phyloP scores from a whole-genome alignment of 2,888 invertebrate genomes.

The Gasteruption jaculator region DNA sequence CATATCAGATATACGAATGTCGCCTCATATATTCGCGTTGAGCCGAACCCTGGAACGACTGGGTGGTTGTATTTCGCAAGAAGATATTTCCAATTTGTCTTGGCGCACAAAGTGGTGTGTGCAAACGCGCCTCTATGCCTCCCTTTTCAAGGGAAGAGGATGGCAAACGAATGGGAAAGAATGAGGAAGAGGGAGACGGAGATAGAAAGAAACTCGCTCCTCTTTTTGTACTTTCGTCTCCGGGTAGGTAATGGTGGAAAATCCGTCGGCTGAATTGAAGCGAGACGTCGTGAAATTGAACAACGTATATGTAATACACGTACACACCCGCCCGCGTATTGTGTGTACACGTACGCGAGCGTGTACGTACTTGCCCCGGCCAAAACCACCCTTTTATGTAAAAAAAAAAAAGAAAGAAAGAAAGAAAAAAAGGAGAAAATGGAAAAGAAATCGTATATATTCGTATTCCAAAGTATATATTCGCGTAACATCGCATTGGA shows the following conservation, averaged over 20 bases:
- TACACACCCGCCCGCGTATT: constrained; percentile 28
- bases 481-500: too few relatives aligned
- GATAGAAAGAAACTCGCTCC: constrained; percentile 31
- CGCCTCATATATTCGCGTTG: constrained; percentile 36
- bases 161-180: constrained; percentile 13
- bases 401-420: neutral
- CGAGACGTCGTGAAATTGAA: constrained; percentile 50
- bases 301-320: constrained; percentile 46
- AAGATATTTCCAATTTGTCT: constrained; percentile 50
- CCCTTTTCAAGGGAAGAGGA: too few relatives aligned
- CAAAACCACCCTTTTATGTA: too few relatives aligned
- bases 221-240: too few relatives aligned
- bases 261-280: constrained; percentile 48
- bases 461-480: too few relatives aligned
- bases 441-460: neutral
- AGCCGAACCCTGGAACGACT: constrained; percentile 30
- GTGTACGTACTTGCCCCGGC: too few relatives aligned
- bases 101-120: constrained; percentile 45
- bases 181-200: constrained; percentile 14
- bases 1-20: constrained; percentile 39
- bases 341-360: constrained; percentile 16
- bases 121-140: constrained; percentile 25
- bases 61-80: constrained; percentile 33
- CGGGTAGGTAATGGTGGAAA: constrained; percentile 46
- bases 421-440: constrained; percentile 4